A percentile compares a stretch with the other conserved stretches of the same genome.
phyloP scores from a whole-genome alignment of 2,888 invertebrate genomes.

The Drosophila eohydei region DNA sequence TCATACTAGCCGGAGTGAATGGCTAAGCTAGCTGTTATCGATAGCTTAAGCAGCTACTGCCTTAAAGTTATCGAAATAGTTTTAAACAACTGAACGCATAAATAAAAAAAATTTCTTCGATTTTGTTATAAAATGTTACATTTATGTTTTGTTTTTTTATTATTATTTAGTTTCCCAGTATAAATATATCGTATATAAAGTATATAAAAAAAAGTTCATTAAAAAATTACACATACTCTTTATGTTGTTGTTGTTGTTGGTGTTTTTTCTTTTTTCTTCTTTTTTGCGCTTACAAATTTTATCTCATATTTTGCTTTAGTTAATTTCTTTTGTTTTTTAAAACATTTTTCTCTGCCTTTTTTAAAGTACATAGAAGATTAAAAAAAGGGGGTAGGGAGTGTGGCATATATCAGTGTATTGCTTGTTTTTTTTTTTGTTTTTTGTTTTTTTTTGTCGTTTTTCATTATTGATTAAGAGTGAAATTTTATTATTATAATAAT shows the following conservation, averaged over 20 bases:
- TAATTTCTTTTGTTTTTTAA: conserved; percentile 35
- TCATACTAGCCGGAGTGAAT: too few species aligned
- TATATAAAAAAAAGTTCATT: conserved; percentile 77
- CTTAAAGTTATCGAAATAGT: too few species aligned
- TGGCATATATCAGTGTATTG: conserved; percentile 34
- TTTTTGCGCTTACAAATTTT: conserved; percentile 38
- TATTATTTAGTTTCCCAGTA: conserved; percentile 72
- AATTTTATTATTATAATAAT: conserved; percentile 26
- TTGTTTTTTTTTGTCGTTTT: not conserved
- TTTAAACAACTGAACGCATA: too few species aligned
- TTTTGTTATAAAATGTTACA: conserved; percentile 78
- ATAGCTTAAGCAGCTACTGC: too few species aligned
- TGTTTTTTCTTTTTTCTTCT: conserved; percentile 14
- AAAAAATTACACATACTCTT: conserved; percentile 76
- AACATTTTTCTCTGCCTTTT: conserved; percentile 59
- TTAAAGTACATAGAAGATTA: conserved; percentile 55
- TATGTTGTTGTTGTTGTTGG: conserved; percentile 20
- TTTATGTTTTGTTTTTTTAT: conserved; percentile 60
- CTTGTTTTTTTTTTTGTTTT: conserved; percentile 7
- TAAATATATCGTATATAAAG: conserved; percentile 77
- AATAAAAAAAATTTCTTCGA: not conserved
- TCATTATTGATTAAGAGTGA: conserved; percentile 21
- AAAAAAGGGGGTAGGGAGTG: conserved; percentile 1
- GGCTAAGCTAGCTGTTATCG: too few species aligned
- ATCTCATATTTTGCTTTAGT: conserved; percentile 36